Evolutionary conservation across 2,113 vertebrate genomes (phyloP), one percentile per base, ranked within the genome.

Genomic region (Polypterus bichir): DNA sequence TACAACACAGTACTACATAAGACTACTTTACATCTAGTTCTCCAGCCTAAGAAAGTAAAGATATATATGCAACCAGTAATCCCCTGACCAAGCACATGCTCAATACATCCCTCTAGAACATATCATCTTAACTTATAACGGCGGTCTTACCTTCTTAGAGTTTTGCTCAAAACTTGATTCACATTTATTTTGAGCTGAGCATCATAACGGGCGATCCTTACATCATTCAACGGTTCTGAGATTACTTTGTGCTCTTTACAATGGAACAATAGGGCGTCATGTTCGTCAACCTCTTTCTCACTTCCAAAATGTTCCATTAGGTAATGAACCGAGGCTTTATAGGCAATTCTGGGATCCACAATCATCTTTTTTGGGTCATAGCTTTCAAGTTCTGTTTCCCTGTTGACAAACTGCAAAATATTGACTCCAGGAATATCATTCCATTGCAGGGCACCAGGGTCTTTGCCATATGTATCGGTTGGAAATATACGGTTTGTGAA

Each of bases 241-340:
- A 27, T 27, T 27, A 27, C 27, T 27, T 27, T 27, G 27, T 27
- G 69, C 44, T 48, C 2, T 47, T 75, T 68, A 57, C 77, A 79
- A 62, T 80, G 77, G 64, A 73, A 73, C 57, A 77, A 1, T 1
- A 79, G 64, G 5, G 74, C 75, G 10, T 69, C 53, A 2, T 77
- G 65, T 63, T 69, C 59, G 9, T 76, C 69, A 51, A 81, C 71
- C 0, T 72, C 27, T 3, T 46, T 57, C 0, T 65, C 71, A 5
- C 49, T 57, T 10, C 69, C 73, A 5, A 69, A 65, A 9, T 66
- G 62, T 27, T 0, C 71, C 1, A 80, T 66, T 59, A 78, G 69
- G 3, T 69, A 73, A 52, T 79, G 77, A 3, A 76, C 75, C 5
- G 77, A 82, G 6, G 79, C 77, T 65, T 80, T 76, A 58, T 79